These are phyloP conservation scores for Aphelenchoides avenae DNA, from an alignment of 1,140 invertebrate genomes.

Conservation along the genomic window DNA sequence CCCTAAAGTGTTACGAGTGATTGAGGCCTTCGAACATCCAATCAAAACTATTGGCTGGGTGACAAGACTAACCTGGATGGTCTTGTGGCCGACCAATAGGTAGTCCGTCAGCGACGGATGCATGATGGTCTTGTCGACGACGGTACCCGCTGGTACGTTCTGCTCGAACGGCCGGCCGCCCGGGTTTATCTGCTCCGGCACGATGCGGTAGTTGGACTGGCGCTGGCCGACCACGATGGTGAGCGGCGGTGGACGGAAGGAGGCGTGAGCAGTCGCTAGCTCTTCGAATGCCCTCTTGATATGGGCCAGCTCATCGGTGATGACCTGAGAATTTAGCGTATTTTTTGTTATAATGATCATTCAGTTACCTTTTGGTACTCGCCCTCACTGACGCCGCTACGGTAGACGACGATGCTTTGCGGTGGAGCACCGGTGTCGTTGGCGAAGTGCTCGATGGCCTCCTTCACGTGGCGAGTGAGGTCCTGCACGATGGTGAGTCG, in stretches of 20 bases:
- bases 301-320: constrained; percentile 6
- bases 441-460: constrained; percentile 1
- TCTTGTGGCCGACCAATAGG: constrained; percentile 9
- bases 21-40: no score
- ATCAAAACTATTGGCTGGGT: no score
- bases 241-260: not conserved
- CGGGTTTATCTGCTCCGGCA: constrained; percentile 4
- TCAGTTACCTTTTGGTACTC: constrained; percentile 9
- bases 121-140: constrained; percentile 3
- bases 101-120: constrained; percentile 11
- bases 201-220: constrained; percentile 21
- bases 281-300: constrained; percentile 11
- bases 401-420: constrained; percentile 4
- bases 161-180: constrained; percentile 8
- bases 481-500: constrained; percentile 8
- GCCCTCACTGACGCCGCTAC: constrained; percentile 18
- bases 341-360: not conserved
- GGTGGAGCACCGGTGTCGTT: not conserved
- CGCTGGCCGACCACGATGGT: constrained; percentile 11
- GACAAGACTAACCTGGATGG: constrained; percentile 18
- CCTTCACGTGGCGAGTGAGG: not conserved
- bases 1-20: no score
- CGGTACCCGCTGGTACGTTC: constrained; percentile 8
- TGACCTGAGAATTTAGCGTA: constrained; percentile 3
- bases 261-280: not conserved